phyloP scores from a whole-genome alignment of 2,797 vertebrate genomes.

The Agapornis canus region DNA sequence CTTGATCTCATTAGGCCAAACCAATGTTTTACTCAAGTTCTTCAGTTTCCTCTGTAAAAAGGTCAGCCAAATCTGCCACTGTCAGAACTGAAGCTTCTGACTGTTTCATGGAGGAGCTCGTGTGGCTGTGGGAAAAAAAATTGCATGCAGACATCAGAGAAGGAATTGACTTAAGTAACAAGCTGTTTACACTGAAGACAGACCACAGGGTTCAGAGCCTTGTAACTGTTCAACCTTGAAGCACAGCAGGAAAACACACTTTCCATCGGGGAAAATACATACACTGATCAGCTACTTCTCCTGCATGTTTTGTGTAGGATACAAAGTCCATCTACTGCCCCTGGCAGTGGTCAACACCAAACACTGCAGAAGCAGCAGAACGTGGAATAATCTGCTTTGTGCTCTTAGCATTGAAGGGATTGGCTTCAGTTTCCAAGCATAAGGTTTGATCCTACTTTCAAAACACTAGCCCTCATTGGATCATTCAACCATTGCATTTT shows the following conservation, averaged over 20 bases:
- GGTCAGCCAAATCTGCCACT: constrained; percentile 92
- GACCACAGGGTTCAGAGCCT: background rate
- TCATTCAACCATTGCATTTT: background rate
- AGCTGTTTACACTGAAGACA: background rate
- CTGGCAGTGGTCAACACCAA: background rate
- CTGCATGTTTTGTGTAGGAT: background rate
- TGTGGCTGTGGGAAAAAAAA: constrained; percentile 80
- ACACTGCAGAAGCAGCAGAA: background rate
- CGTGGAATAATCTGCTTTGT: background rate
- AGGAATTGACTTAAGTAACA: background rate
- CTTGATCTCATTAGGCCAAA: background rate
- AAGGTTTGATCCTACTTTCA: background rate
- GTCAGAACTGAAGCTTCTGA: constrained; percentile 94
- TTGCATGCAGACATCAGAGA: background rate
- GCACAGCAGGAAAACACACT: background rate
- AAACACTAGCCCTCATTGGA: background rate
- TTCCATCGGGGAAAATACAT: background rate
- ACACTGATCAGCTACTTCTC: background rate
- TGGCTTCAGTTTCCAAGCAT: background rate
- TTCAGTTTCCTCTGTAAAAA: constrained; percentile 93
- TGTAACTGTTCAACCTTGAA: background rate
- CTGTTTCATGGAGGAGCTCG: constrained; percentile 90
- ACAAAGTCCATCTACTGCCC: background rate
- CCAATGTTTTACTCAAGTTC: constrained; percentile 74
- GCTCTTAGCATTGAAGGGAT: background rate